Evolutionary conservation across 2,113 vertebrate genomes (phyloP).

Genomic region (Pantherophis guttatus): DNA sequence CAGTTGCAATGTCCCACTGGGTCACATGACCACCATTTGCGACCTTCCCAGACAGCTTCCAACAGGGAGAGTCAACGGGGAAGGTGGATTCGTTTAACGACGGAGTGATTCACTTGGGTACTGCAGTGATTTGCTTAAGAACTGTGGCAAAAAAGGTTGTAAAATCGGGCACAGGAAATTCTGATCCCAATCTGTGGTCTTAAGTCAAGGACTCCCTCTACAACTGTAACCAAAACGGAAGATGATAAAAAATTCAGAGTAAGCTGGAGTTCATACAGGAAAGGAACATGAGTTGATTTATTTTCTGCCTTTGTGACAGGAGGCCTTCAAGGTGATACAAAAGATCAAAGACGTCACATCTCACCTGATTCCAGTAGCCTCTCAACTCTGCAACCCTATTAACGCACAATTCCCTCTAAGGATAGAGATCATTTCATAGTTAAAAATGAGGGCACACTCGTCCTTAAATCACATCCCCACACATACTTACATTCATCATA

Average conservation of each 20-base stretch:
- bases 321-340: background rate
- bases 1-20: background rate
- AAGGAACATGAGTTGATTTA: background rate
- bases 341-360: background rate
- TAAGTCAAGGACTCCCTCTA: background rate
- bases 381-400: background rate
- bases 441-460: background rate
- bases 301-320: background rate
- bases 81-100: background rate
- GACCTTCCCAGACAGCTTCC: background rate
- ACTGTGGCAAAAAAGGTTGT: background rate
- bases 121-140: background rate
- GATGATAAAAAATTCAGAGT: background rate
- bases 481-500: slow-evolving; percentile 93
- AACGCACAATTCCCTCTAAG: background rate
- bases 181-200: background rate
- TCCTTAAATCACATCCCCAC: background rate
- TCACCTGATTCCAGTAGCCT: background rate
- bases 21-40: background rate
- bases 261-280: background rate
- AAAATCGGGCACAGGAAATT: background rate
- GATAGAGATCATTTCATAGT: background rate
- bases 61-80: background rate
- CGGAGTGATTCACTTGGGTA: background rate
- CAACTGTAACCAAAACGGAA: background rate